Conservation (phyloP, 2,113 vertebrate genomes). For the Aegithalos caudatus region DNA sequence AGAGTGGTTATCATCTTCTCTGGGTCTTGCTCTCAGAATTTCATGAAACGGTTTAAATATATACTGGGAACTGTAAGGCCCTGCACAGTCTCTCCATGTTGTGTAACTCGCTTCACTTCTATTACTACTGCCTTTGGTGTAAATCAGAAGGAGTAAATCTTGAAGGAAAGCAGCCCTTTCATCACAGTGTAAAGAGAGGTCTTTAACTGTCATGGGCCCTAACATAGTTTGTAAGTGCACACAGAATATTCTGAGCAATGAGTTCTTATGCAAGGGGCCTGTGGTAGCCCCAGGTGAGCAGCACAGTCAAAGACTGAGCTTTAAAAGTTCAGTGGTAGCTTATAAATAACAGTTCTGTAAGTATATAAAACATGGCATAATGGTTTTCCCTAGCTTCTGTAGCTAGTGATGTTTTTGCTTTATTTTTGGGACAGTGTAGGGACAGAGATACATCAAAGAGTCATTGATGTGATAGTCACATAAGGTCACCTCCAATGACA, state of each 20-base stretch:
- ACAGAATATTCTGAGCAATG: background rate
- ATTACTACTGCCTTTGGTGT: background rate
- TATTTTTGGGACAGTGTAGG: background rate
- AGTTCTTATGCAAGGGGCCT: background rate
- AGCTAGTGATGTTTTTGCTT: background rate
- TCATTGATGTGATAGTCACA: background rate
- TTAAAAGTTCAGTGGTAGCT: background rate
- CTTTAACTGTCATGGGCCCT: background rate
- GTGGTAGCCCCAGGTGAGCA: background rate
- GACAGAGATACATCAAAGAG: background rate
- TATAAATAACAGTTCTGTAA: background rate
- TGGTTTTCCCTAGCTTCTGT: background rate
- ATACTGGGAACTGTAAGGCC: background rate
- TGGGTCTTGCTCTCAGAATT: background rate
- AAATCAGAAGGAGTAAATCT: background rate
- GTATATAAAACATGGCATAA: background rate
- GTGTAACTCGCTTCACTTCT: background rate
- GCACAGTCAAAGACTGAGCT: background rate
- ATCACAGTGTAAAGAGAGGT: background rate
- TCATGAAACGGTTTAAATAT: background rate
- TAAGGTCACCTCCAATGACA: background rate
- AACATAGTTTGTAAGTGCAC: background rate
- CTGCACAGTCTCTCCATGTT: rapidly evolving
- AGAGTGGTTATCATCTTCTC: background rate
- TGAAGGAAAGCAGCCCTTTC: background rate